Evolutionary conservation across 2,797 vertebrate genomes (phyloP).

Genomic region (Gila robusta): DNA sequence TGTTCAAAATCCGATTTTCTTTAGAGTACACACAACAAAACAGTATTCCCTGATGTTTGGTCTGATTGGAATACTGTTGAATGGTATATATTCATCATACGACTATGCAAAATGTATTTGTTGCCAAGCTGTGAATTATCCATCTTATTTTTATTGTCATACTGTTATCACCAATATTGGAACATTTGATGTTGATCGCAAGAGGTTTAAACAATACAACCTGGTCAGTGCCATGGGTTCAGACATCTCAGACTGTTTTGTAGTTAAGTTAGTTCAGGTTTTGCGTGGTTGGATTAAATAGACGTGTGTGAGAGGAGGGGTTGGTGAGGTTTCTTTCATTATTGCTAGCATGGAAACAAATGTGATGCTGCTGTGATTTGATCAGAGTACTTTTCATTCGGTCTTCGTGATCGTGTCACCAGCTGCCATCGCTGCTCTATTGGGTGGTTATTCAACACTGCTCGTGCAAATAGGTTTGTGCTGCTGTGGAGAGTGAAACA

Average conservation of each 20-base stretch:
- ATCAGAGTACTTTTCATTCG: slow-evolving; percentile 35
- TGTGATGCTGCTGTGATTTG: slow-evolving; percentile 36
- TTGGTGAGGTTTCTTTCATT: slow-evolving; percentile 43
- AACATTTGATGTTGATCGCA: neutral
- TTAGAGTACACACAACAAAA: slow-evolving; percentile 5
- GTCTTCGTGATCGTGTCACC: slow-evolving; percentile 26
- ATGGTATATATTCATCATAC: neutral
- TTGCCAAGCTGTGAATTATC: neutral
- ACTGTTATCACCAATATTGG: neutral
- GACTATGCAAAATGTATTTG: neutral
- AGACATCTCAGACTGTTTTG: neutral
- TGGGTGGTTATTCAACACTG: slow-evolving; percentile 12
- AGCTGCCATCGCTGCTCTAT: slow-evolving; percentile 8
- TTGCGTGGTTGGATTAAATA: neutral
- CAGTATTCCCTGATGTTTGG: neutral
- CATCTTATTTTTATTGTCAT: neutral
- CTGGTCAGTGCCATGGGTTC: neutral
- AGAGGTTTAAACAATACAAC: slow-evolving; percentile 2
- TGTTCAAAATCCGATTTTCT: neutral
- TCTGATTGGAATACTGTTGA: neutral
- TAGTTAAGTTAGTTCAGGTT: neutral
- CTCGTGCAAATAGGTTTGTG: slow-evolving; percentile 37
- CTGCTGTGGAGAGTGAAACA: slow-evolving; percentile 40
- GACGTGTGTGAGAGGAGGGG: slow-evolving; percentile 7
- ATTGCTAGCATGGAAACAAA: slow-evolving; percentile 41